A percentile compares a stretch with the other conserved stretches of the same genome.
Evolutionary conservation across 2,113 vertebrate genomes (phyloP).

Genomic region (Thymallus thymallus): DNA sequence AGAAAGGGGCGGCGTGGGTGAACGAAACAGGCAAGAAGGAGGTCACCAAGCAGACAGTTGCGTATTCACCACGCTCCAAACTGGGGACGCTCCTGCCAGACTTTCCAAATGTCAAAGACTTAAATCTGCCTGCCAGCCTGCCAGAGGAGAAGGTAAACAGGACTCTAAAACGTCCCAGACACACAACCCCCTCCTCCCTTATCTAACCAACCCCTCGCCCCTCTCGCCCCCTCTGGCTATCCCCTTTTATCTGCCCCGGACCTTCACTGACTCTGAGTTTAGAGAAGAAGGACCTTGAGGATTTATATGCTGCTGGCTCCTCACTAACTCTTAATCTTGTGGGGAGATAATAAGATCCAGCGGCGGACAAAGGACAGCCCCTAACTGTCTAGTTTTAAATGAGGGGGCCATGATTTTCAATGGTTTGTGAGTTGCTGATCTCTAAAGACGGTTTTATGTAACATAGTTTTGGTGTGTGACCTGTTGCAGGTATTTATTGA

Average conservation of each 20-base stretch:
- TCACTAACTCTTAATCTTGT: slow-evolving; percentile 78
- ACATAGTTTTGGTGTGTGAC: slow-evolving; percentile 46
- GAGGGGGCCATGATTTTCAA: slow-evolving; percentile 74
- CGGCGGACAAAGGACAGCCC: slow-evolving; percentile 72
- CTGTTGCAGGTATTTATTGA: slow-evolving; percentile 64
- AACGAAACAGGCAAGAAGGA: slow-evolving; percentile 99
- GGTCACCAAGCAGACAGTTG: slow-evolving; percentile 98
- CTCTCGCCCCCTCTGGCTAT: slow-evolving; percentile 61
- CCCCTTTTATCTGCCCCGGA: slow-evolving; percentile 69
- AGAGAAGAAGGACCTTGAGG: slow-evolving; percentile 74
- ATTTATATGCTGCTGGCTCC: slow-evolving; percentile 77
- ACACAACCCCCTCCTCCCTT: slow-evolving; percentile 23
- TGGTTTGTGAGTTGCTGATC: slow-evolving; percentile 75
- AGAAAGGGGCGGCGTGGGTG: slow-evolving; percentile 98
- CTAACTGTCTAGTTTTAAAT: slow-evolving; percentile 71
- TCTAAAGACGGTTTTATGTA: slow-evolving; percentile 71
- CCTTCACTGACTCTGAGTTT: slow-evolving; percentile 66
- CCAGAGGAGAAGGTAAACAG: slow-evolving; percentile 97
- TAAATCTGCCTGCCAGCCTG: slow-evolving; percentile 96
- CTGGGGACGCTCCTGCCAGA: slow-evolving; percentile 97
- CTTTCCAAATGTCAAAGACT: slow-evolving; percentile 99
- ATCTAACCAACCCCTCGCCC: slow-evolving; percentile 46
- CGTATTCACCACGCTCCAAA: slow-evolving; percentile 99
- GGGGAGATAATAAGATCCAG: slow-evolving; percentile 78
- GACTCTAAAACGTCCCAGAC: slow-evolving; percentile 71